Conservation (phyloP, 2,888 invertebrate species). For the Copidosoma aretas region DNA sequence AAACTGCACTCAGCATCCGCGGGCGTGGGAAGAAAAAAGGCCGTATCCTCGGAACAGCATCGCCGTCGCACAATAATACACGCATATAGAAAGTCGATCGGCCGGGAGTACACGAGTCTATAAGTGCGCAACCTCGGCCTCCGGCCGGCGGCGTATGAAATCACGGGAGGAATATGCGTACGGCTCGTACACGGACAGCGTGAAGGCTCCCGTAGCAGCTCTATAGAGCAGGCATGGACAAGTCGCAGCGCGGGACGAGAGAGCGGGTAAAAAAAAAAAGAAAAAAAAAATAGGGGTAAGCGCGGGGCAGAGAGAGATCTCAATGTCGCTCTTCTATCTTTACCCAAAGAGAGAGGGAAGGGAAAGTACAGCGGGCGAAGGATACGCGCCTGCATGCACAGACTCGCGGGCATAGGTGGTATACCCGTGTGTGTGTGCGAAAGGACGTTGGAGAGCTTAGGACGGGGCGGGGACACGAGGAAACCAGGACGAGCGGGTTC, state of each 20-base stretch:
- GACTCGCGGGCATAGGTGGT: neutral
- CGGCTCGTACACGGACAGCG: too few relatives aligned
- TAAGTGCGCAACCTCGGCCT: neutral
- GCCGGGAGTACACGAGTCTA: too few relatives aligned
- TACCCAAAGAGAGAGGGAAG: slow-evolving; percentile 17
- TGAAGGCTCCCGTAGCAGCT: too few relatives aligned
- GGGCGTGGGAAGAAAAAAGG: too few relatives aligned
- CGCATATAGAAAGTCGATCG: too few relatives aligned
- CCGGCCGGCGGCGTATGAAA: slow-evolving; percentile 22
- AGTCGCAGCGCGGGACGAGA: neutral
- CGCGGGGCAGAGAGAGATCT: too few relatives aligned
- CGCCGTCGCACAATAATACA: too few relatives aligned
- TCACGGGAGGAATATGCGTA: slow-evolving; percentile 19
- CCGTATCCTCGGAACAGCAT: neutral
- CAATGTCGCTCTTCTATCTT: slow-evolving; percentile 32
- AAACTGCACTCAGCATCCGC: too few relatives aligned
- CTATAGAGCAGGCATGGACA: neutral
- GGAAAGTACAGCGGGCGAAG: neutral
- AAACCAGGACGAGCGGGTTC: slow-evolving; percentile 15
- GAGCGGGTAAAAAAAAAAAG: slow-evolving; percentile 7
- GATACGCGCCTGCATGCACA: slow-evolving; percentile 4
- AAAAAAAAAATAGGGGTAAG: too few relatives aligned
- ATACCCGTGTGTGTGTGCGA: too few relatives aligned
- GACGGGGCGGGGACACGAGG: neutral
- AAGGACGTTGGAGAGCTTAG: too few relatives aligned